Evolutionary conservation across 2,888 invertebrate genomes (phyloP).

Genomic region (Stenchaetothrips biformis): DNA sequence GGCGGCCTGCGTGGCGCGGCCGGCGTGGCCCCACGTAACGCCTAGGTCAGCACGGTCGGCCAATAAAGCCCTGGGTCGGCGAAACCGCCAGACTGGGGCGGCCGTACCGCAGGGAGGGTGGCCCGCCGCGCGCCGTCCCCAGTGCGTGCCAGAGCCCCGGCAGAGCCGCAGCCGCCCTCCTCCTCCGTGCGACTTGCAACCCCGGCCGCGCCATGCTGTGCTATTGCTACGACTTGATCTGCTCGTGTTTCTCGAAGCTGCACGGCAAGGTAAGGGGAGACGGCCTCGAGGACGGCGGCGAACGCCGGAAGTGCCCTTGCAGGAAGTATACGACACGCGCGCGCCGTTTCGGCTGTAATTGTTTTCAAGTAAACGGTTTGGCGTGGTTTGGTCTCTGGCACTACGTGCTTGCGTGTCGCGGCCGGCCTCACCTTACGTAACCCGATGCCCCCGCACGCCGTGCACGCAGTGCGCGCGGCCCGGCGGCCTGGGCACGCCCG

Average conservation of each 20-base stretch:
- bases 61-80: too few species aligned
- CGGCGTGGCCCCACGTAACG: too few species aligned
- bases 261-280: neutral
- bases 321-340: too few species aligned
- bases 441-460: neutral
- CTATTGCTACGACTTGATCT: conserved; percentile 6
- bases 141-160: too few species aligned
- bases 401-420: neutral
- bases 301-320: too few species aligned
- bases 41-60: too few species aligned
- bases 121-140: too few species aligned
- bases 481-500: neutral
- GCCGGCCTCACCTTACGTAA: neutral
- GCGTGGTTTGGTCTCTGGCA: neutral
- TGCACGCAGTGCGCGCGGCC: neutral
- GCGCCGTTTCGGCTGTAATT: neutral
- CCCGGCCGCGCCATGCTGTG: neutral
- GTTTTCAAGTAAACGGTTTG: neutral
- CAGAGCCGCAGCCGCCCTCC: too few species aligned
- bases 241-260: neutral
- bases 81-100: too few species aligned
- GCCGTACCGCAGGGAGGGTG: too few species aligned
- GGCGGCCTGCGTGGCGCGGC: too few species aligned
- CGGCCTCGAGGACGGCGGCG: neutral
- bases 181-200: neutral